These are phyloP conservation scores for Galeopsomyia nigrocyanea DNA, from an alignment of 2,888 invertebrate genomes.

Conservation along the genomic window DNA sequence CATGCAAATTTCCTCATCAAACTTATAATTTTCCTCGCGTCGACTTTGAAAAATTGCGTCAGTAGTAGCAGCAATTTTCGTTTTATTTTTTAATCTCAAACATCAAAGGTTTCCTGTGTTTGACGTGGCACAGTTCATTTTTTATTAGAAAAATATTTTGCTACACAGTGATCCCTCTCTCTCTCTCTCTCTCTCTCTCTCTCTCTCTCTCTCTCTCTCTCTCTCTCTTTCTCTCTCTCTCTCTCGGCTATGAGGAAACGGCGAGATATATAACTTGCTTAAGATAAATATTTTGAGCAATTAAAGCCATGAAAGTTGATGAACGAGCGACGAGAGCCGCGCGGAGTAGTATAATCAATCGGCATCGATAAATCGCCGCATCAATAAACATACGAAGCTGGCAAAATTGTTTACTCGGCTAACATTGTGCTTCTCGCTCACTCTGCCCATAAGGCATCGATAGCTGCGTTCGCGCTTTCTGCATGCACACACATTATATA, in stretches of 20 bases:
- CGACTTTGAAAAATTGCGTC: too few relatives aligned
- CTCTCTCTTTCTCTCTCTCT: too few relatives aligned
- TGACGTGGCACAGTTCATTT: too few relatives aligned
- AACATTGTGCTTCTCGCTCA: conserved; percentile 12
- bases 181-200: too few relatives aligned
- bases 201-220: too few relatives aligned
- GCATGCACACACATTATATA: too few relatives aligned
- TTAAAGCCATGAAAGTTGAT: not conserved
- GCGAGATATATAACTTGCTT: too few relatives aligned
- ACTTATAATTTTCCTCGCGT: too few relatives aligned
- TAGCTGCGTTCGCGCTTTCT: not conserved
- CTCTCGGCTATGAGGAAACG: too few relatives aligned
- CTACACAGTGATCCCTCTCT: not conserved
- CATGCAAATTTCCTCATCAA: not conserved
- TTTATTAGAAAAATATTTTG: not conserved
- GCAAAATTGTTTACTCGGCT: conserved; percentile 32
- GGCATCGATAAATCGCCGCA: conserved; percentile 9
- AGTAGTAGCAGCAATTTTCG: too few relatives aligned
- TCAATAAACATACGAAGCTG: conserved; percentile 24
- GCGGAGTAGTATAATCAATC: not conserved
- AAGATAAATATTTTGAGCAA: conserved; percentile 13
- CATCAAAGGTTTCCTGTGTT: too few relatives aligned
- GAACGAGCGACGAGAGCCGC: not conserved
- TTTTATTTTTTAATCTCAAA: too few relatives aligned
- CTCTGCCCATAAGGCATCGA: not conserved